Conservation (phyloP, 2,797 vertebrate species). For the Trachops cirrhosus region DNA sequence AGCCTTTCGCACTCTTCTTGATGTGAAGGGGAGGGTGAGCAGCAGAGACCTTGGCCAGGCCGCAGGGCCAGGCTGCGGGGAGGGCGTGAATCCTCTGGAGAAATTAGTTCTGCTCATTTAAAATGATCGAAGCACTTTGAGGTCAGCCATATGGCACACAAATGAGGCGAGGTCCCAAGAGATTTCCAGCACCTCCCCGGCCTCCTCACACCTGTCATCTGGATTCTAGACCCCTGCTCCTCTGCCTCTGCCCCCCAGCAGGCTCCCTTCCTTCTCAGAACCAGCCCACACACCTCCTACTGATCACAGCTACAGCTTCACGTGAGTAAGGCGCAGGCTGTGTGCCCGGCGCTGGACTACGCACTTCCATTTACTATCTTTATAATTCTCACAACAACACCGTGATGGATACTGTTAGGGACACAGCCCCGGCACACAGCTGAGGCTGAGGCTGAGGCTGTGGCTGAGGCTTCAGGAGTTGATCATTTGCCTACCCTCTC, state of each 20-base stretch:
- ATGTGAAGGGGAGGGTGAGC: fast-evolving
- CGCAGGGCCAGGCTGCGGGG: fast-evolving
- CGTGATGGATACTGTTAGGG: neutral
- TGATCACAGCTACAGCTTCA: neutral
- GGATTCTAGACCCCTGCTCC: neutral
- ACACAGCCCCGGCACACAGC: neutral
- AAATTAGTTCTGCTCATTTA: too few species aligned
- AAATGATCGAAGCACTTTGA: neutral
- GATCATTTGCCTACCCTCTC: fast-evolving
- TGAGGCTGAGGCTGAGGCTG: too few species aligned
- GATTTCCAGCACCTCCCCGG: neutral
- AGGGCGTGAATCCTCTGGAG: neutral
- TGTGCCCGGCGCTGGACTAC: fast-evolving
- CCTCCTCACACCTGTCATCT: neutral
- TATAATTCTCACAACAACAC: neutral
- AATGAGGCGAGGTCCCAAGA: fast-evolving
- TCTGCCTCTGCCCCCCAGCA: neutral
- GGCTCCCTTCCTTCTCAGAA: neutral
- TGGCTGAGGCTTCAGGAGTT: neutral
- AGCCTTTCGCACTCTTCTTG: fast-evolving
- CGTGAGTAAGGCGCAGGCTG: fast-evolving
- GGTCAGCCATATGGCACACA: neutral
- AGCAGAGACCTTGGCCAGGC: neutral
- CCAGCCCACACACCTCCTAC: fast-evolving
- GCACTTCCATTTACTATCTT: too few species aligned